phyloP scores from a whole-genome alignment of 2,888 invertebrate species.

The Caenorhabditis sinica region DNA sequence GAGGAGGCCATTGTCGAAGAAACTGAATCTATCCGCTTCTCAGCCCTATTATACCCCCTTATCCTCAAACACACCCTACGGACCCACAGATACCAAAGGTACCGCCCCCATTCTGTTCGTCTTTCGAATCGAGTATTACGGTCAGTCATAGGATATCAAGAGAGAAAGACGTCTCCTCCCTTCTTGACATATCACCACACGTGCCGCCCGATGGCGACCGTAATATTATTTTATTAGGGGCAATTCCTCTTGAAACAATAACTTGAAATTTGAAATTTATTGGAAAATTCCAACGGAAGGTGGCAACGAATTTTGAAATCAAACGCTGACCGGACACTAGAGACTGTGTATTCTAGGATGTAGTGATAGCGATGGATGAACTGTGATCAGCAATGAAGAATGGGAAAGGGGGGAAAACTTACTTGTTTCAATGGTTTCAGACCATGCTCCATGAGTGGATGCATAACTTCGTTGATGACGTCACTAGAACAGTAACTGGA shows the following conservation, averaged over 20 bases:
- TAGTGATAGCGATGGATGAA: background rate
- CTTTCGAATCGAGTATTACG: constrained; percentile 17
- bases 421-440: constrained; percentile 32
- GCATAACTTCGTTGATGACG: constrained; percentile 56
- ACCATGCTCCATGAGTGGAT: constrained; percentile 46
- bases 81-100: constrained; percentile 23
- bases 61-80: constrained; percentile 16
- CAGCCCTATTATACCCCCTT: constrained; percentile 39
- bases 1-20: constrained; percentile 54
- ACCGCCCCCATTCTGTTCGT: constrained; percentile 18
- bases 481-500: constrained; percentile 60
- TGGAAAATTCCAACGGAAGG: constrained; percentile 50
- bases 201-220: constrained; percentile 39
- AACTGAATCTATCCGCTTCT: constrained; percentile 19
- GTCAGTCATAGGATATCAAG: constrained; percentile 56
- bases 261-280: constrained; percentile 37
- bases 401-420: constrained; percentile 27
- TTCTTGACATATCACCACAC: constrained; percentile 34
- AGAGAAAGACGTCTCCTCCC: constrained; percentile 36
- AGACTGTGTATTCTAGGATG: constrained; percentile 6
- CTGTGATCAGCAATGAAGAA: constrained; percentile 40
- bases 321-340: constrained; percentile 13
- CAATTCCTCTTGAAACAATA: constrained; percentile 9
- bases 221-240: constrained; percentile 30
- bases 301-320: constrained; percentile 36